phyloP scores from a whole-genome alignment of 1,140 invertebrate genomes.

The Drosophila subobscura region DNA sequence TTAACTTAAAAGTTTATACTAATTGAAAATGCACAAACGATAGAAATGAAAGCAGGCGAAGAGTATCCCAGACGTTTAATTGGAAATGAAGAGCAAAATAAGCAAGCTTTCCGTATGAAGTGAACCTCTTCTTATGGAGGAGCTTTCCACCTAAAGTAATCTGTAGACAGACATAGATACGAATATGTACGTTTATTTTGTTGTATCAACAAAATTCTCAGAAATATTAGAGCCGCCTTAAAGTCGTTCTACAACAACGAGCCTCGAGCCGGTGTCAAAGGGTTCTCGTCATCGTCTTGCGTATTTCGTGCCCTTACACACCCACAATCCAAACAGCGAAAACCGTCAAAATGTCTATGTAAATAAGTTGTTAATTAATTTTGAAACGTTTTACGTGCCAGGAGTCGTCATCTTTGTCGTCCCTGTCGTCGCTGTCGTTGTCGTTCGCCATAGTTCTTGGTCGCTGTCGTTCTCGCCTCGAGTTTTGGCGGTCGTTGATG shows the following conservation, averaged over 20 bases:
- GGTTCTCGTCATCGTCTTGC: background rate
- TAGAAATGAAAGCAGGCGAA: background rate
- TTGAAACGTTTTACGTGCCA: conserved; percentile 57
- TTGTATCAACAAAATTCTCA: background rate
- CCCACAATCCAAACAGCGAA: background rate
- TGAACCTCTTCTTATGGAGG: too few relatives aligned
- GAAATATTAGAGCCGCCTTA: background rate
- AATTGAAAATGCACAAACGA: conserved; percentile 36
- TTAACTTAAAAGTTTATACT: conserved; percentile 38
- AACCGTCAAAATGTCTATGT: conserved; percentile 46
- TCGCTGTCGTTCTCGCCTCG: conserved; percentile 1
- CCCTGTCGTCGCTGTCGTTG: background rate
- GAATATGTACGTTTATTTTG: background rate
- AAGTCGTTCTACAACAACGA: too few relatives aligned
- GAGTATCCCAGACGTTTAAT: too few relatives aligned
- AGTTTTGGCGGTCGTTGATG: conserved; percentile 27
- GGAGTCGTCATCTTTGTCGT: conserved; percentile 20
- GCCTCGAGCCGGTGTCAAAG: conserved; percentile 18
- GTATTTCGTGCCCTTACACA: background rate
- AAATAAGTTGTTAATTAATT: conserved; percentile 76
- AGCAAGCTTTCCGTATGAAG: too few relatives aligned
- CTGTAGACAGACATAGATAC: background rate
- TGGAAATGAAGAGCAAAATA: too few relatives aligned
- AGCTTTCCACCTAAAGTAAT: too few relatives aligned
- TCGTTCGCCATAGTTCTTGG: conserved; percentile 8